These are phyloP conservation scores for Boleophthalmus pectinirostris DNA, from an alignment of 2,113 vertebrate genomes.

Conservation along the genomic window DNA sequence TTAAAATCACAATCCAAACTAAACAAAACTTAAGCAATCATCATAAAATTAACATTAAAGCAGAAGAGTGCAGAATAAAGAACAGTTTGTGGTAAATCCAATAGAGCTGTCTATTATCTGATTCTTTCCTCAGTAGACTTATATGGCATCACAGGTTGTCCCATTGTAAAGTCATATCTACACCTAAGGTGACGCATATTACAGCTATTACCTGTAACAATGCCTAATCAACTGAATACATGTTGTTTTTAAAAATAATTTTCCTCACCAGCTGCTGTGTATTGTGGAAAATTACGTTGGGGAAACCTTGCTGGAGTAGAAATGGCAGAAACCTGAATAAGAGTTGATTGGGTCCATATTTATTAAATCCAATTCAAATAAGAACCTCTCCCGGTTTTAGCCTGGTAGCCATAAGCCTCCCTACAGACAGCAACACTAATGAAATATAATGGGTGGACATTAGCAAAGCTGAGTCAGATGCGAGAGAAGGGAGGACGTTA, in stretches of 20 bases:
- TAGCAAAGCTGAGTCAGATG: constrained; percentile 42
- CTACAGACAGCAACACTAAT: constrained; percentile 46
- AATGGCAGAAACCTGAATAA: constrained; percentile 40
- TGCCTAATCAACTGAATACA: neutral
- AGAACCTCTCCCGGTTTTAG: constrained; percentile 26
- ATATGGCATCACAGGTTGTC: no score
- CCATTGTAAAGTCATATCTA: neutral
- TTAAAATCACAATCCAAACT: no score
- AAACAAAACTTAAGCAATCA: no score
- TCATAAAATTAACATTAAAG: no score
- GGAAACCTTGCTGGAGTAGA: constrained; percentile 39
- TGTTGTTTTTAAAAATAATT: neutral
- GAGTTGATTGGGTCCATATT: constrained; percentile 39
- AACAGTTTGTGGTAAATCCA: no score
- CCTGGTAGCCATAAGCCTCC: constrained; percentile 31
- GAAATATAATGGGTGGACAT: constrained; percentile 49
- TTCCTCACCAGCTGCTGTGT: constrained; percentile 14
- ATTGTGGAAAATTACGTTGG: constrained; percentile 23
- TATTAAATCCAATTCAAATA: constrained; percentile 45
- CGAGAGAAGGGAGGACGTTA: constrained; percentile 39
- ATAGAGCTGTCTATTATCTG: no score
- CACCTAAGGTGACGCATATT: neutral
- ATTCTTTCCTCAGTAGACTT: no score
- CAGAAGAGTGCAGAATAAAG: no score
- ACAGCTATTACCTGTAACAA: neutral